Evolutionary conservation across 2,113 vertebrate genomes (phyloP), one percentile per base, ranked within the genome.

Genomic region (Ageneiosus marmoratus): DNA sequence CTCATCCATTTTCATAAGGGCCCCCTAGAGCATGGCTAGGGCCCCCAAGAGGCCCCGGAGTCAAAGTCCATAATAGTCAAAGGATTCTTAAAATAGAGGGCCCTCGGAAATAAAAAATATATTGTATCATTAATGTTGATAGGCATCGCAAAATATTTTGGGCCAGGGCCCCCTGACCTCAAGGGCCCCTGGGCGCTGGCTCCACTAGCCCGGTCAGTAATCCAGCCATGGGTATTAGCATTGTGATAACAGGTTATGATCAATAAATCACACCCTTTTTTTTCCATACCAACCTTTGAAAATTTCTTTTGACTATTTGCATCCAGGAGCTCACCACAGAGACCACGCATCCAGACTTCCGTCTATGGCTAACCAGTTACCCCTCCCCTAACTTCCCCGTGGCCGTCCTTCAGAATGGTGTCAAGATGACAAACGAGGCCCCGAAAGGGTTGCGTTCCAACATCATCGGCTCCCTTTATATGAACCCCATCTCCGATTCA

Each of bases 391-490:
- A 93, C 9, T 97, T 97, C 89, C 96, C 96, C 0, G 96, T 97
- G 85, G 93, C 96, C 0, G 95, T 97, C 22, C 95, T 97, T 70
- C 96, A 98, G 91, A 96, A 96, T 0, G 96, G 95, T 3, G 96
- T 97, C 80, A 97, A 98, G 89, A 97, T 97, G 95, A 98, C 96
- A 83, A 97, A 96, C 0, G 96, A 98, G 85, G 95, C 95, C 0
- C 96, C 96, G 0, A 97, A 97, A 91, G 96, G 97, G 27, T 92
- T 97, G 73, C 93, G 95, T 24, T 89, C 95, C 75, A 97, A 97
- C 86, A 95, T 97, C 34, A 92, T 95, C 11, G 93, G 94, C 74
- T 97, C 94, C 0, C 96, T 97, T 90, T 86, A 94, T 82, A 98
- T 96, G 96, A 96, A 97, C 88, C 95, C 96, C 1, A 94, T 96